Conservation (phyloP, 2,888 invertebrate species). For the Tipula vernalis region DNA sequence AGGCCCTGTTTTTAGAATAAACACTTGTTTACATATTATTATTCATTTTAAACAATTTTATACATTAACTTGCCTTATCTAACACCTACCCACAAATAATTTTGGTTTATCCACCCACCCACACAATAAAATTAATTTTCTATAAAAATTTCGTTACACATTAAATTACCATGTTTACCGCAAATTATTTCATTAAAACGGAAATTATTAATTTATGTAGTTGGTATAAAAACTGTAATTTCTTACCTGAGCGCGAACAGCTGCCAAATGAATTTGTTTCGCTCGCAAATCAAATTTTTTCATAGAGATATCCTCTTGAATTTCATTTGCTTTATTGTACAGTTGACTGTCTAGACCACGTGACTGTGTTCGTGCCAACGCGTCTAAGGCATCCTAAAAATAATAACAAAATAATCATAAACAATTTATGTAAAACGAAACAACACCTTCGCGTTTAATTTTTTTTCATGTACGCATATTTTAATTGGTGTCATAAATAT, state of each 20-base stretch:
- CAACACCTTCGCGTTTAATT: not conserved
- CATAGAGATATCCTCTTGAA: conserved; percentile 89
- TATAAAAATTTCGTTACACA: too few relatives aligned
- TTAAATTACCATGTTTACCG: too few relatives aligned
- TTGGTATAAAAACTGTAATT: not conserved
- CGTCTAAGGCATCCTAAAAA: conserved; percentile 67
- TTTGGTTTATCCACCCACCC: too few relatives aligned
- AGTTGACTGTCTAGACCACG: conserved; percentile 66
- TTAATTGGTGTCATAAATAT: not conserved
- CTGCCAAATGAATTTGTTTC: conserved; percentile 80
- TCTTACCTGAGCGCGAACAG: conserved; percentile 82
- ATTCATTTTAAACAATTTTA: too few relatives aligned
- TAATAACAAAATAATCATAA: conserved; percentile 21
- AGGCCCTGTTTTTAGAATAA: too few relatives aligned
- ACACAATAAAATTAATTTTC: too few relatives aligned
- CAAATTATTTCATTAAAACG: too few relatives aligned
- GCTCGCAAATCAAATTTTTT: conserved; percentile 88
- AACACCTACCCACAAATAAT: too few relatives aligned
- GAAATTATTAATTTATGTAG: too few relatives aligned
- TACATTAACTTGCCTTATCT: too few relatives aligned
- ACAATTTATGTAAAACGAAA: not conserved
- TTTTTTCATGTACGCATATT: not conserved
- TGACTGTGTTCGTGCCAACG: conserved; percentile 66
- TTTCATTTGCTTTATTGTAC: conserved; percentile 87
- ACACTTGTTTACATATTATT: too few relatives aligned